A percentile compares a stretch with the other conserved stretches of the same genome.
These are phyloP conservation scores for Isichthys henryi DNA, from an alignment of 2,113 vertebrate genomes.

Conservation along the genomic window DNA sequence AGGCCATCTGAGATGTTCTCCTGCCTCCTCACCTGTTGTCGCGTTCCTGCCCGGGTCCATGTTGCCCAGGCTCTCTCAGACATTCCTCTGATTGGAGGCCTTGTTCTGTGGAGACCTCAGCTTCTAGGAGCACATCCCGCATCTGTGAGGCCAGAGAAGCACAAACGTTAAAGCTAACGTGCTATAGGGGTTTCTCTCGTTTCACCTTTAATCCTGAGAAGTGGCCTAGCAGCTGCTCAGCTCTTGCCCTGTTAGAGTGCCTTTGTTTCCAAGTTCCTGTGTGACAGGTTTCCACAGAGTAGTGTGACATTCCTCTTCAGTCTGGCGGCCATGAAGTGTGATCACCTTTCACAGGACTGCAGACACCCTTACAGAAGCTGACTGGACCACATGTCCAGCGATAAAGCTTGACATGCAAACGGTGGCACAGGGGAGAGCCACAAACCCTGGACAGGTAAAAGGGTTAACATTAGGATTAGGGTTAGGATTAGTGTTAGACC, in stretches of 20 bases:
- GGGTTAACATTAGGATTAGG: background rate
- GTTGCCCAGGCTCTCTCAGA: background rate
- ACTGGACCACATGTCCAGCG: background rate
- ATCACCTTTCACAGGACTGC: background rate
- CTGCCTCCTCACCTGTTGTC: background rate
- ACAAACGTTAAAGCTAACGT: background rate
- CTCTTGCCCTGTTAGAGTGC: background rate
- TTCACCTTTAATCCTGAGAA: background rate
- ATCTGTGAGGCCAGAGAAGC: background rate
- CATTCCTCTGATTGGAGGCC: background rate
- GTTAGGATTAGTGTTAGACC: background rate
- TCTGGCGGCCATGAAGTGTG: background rate
- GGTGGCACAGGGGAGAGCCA: background rate
- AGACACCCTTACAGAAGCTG: background rate
- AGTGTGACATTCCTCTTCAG: background rate
- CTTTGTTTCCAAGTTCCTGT: constrained; percentile 85
- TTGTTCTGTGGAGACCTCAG: background rate
- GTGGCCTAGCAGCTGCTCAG: background rate
- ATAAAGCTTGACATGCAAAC: background rate
- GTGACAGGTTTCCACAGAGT: constrained; percentile 25
- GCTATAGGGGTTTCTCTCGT: background rate
- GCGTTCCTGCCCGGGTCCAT: background rate
- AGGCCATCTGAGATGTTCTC: background rate
- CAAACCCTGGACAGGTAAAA: background rate
- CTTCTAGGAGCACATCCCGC: background rate